A percentile compares a stretch with the other conserved stretches of the same genome.
Conservation (phyloP, 1,140 invertebrate genomes). For the Anthonomus grandis region DNA sequence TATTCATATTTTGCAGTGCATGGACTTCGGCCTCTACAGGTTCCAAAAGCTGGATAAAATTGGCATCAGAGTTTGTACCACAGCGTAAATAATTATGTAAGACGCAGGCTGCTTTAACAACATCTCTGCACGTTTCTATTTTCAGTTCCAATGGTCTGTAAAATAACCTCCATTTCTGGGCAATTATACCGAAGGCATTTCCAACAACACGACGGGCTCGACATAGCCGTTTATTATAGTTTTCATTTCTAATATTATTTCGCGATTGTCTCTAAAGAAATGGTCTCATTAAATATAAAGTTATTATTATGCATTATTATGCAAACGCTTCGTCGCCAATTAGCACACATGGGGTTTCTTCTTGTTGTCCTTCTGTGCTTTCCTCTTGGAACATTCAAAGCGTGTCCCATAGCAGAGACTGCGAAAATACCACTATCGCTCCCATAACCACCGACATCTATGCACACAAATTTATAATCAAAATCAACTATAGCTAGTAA, state of each 20-base stretch:
- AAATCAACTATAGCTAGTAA: constrained; percentile 47
- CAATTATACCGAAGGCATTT: constrained; percentile 49
- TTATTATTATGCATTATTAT: no score
- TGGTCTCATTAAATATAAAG: constrained; percentile 37
- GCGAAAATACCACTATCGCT: constrained; percentile 44
- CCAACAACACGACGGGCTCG: constrained; percentile 43
- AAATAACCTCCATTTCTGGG: constrained; percentile 39
- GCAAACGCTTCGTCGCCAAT: constrained; percentile 48
- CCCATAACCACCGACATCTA: constrained; percentile 48
- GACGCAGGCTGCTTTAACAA: neutral
- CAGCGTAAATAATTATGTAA: neutral
- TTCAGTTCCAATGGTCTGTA: constrained; percentile 37
- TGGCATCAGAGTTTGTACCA: neutral
- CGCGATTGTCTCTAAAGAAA: constrained; percentile 21
- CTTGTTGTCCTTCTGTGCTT: constrained; percentile 22
- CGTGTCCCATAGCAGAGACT: no score
- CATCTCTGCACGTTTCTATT: constrained; percentile 28
- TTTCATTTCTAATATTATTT: constrained; percentile 15
- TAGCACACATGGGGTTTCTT: constrained; percentile 31
- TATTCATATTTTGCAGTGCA: neutral
- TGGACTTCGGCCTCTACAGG: neutral
- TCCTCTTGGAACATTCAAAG: constrained; percentile 12
- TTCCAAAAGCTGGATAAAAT: neutral
- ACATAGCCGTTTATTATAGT: constrained; percentile 35
- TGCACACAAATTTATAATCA: constrained; percentile 46